phyloP scores from a whole-genome alignment of 2,888 invertebrate genomes.

The Papilio protenor region DNA sequence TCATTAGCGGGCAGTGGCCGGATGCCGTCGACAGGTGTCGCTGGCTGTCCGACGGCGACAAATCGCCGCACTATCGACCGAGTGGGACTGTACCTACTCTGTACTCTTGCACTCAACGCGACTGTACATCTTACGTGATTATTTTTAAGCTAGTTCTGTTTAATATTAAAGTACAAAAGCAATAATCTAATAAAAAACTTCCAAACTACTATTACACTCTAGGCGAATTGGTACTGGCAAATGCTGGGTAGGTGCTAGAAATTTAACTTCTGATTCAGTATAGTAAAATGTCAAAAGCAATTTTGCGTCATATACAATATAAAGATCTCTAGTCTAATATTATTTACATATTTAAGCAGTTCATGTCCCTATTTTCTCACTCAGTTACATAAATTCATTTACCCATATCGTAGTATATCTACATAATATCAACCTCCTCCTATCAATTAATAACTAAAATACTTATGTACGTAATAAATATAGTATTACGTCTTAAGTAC shows the following conservation, averaged over 20 bases:
- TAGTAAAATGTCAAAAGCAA: background rate
- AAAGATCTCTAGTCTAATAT: background rate
- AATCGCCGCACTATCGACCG: slow-evolving; percentile 39
- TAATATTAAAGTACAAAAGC: too few species aligned
- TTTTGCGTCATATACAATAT: background rate
- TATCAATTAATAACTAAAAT: slow-evolving; percentile 20
- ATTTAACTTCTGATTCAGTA: too few species aligned
- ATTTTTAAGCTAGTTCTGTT: too few species aligned
- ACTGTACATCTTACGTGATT: slow-evolving; percentile 18
- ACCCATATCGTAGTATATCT: background rate
- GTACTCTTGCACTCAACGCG: slow-evolving; percentile 16
- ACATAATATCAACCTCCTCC: background rate
- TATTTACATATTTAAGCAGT: background rate
- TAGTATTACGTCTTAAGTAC: slow-evolving; percentile 20
- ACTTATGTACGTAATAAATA: slow-evolving; percentile 14
- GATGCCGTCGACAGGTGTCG: slow-evolving; percentile 63
- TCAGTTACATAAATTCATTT: background rate
- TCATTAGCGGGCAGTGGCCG: slow-evolving; percentile 60
- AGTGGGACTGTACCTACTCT: slow-evolving; percentile 24
- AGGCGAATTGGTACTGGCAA: too few species aligned
- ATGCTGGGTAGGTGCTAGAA: too few species aligned
- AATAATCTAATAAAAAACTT: too few species aligned
- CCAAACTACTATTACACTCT: too few species aligned
- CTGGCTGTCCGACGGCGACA: slow-evolving; percentile 57
- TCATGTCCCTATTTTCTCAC: background rate